These are phyloP conservation scores for Macaca nemestrina DNA, from an alignment of 2,113 vertebrate species.

Conservation along the genomic window DNA sequence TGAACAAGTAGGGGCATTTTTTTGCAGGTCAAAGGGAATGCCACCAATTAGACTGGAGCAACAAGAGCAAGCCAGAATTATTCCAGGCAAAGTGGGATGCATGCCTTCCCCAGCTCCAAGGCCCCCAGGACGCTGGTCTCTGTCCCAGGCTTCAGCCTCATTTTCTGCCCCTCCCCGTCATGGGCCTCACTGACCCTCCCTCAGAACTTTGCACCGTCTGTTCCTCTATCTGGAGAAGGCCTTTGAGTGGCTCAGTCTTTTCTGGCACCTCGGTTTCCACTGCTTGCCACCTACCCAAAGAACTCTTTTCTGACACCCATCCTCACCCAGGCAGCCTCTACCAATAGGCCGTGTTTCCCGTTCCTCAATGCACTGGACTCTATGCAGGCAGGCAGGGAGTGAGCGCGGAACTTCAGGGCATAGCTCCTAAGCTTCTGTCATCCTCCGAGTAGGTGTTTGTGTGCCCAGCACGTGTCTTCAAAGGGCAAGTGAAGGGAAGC, in stretches of 20 bases:
- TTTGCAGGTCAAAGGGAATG: not conserved
- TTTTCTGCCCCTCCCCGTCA: not conserved
- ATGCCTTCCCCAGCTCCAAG: not conserved
- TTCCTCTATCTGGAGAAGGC: not conserved
- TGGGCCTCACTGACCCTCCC: not conserved
- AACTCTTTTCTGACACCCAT: not conserved
- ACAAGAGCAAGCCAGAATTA: not conserved
- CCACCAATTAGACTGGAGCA: not conserved
- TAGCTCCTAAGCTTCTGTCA: not conserved
- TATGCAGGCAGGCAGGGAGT: not conserved
- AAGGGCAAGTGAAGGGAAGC: conserved; percentile 29
- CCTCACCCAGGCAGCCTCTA: not conserved
- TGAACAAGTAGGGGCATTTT: not conserved
- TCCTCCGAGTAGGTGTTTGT: not conserved
- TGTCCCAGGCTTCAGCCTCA: not conserved
- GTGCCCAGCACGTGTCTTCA: not conserved
- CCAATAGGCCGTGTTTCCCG: accelerated
- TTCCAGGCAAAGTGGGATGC: not conserved
- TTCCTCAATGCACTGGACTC: not conserved
- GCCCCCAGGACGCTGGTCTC: not conserved
- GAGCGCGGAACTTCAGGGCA: not conserved
- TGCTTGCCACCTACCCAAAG: not conserved
- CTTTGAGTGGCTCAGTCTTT: not conserved
- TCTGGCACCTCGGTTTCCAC: not conserved
- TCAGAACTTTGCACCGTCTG: not conserved